These are phyloP conservation scores for Microtus montanus DNA, from an alignment of 2,113 vertebrate genomes.

Conservation along the genomic window DNA sequence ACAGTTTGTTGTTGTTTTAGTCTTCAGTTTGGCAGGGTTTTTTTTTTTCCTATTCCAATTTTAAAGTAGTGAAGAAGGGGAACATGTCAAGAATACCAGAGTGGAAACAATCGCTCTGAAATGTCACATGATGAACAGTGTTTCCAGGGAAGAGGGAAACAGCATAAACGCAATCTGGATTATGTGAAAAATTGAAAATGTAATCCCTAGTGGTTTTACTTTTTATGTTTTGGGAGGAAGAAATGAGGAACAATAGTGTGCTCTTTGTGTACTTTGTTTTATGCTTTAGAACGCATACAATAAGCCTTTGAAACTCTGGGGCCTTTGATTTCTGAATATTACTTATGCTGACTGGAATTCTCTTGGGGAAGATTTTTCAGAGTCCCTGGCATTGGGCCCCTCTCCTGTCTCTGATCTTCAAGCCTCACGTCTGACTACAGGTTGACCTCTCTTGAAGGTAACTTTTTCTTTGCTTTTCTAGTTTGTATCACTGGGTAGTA, in stretches of 20 bases:
- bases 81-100: not conserved
- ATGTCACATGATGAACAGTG: not conserved
- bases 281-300: not conserved
- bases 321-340: not conserved
- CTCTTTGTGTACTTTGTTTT: not conserved
- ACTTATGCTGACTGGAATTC: not conserved
- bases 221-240: not conserved
- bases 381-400: not conserved
- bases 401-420: not conserved
- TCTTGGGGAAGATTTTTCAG: conserved; percentile 10
- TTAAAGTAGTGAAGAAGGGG: conserved; percentile 5
- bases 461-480: not conserved
- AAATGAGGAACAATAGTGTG: not conserved
- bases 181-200: not conserved
- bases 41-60: not conserved
- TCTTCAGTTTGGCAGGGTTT: not conserved
- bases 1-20: not conserved
- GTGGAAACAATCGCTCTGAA: not conserved
- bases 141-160: not conserved
- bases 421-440: not conserved
- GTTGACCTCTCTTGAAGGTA: not conserved
- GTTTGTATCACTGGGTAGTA: not conserved
- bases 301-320: not conserved
- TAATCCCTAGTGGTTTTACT: not conserved
- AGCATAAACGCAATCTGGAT: not conserved